Evolutionary conservation across 2,113 vertebrate species (phyloP).

Genomic region (Larimichthys crocea): DNA sequence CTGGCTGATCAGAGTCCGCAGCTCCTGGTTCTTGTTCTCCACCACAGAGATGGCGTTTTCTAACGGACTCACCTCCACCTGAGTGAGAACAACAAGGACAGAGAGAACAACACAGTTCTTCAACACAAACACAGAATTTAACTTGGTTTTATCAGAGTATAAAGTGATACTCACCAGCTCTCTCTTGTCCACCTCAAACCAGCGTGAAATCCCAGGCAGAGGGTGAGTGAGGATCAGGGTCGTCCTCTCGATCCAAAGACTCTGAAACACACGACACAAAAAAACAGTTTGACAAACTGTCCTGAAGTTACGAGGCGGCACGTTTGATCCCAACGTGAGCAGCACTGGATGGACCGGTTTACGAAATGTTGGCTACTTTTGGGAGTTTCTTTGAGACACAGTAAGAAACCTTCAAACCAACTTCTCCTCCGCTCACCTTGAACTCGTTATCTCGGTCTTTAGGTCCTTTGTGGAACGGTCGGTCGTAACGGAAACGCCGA

Average conservation of each 20-base stretch:
- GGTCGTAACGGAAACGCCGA: conserved; percentile 95
- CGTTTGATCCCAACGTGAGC: not conserved
- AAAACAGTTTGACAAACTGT: too few species aligned
- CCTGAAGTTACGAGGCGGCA: not conserved
- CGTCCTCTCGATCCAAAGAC: conserved; percentile 98
- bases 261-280: conserved; percentile 83
- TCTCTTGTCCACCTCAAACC: conserved; percentile 98
- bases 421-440: conserved; percentile 84
- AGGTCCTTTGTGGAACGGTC: conserved; percentile 96
- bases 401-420: not conserved
- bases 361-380: too few species aligned
- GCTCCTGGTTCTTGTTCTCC: conserved; percentile 98
- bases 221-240: conserved; percentile 95
- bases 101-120: not conserved
- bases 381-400: too few species aligned
- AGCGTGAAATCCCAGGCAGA: conserved; percentile 96
- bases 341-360: too few species aligned
- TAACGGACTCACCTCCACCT: conserved; percentile 98
- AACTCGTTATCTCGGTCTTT: conserved; percentile 99
- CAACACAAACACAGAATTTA: too few species aligned
- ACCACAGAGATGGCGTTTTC: conserved; percentile 97
- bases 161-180: conserved; percentile 89
- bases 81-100: not conserved
- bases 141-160: too few species aligned
- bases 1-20: conserved; percentile 95